These are phyloP conservation scores for Megalops atlanticus DNA, from an alignment of 2,113 vertebrate species.

Conservation along the genomic window DNA sequence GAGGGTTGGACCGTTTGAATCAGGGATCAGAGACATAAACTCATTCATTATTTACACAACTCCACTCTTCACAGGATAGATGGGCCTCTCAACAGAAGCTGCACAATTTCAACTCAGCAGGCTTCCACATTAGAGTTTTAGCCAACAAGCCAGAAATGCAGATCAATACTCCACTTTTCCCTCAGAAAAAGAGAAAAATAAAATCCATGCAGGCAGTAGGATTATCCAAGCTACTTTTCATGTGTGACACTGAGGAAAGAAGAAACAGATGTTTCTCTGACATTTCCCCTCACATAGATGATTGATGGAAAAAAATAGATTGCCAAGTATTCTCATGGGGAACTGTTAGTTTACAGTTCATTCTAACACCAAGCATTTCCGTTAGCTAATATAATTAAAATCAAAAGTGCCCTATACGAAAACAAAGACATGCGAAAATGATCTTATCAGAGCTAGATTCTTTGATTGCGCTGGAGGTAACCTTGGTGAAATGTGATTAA, in stretches of 20 bases:
- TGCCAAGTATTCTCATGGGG: slow-evolving; percentile 33
- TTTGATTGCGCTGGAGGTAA: slow-evolving; percentile 33
- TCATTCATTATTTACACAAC: slow-evolving; percentile 22
- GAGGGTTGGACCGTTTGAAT: slow-evolving; percentile 4
- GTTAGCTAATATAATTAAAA: slow-evolving; percentile 44
- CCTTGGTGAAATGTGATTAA: slow-evolving; percentile 40
- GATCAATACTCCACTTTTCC: slow-evolving; percentile 54
- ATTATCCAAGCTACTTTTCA: not conserved
- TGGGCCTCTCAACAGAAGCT: not conserved
- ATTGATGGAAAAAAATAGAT: slow-evolving; percentile 56
- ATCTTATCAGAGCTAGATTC: slow-evolving; percentile 38
- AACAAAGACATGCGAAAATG: slow-evolving; percentile 45
- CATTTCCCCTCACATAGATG: slow-evolving; percentile 46
- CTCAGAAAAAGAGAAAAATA: slow-evolving; percentile 5
- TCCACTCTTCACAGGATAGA: slow-evolving; percentile 22
- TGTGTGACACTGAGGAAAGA: not conserved
- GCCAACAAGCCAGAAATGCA: slow-evolving; percentile 36
- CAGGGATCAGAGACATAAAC: slow-evolving; percentile 9
- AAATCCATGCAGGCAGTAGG: not conserved
- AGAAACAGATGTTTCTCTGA: slow-evolving; percentile 40
- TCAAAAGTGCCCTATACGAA: slow-evolving; percentile 49
- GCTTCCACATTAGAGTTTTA: slow-evolving; percentile 15
- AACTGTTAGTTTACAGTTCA: slow-evolving; percentile 34
- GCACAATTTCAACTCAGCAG: not conserved
- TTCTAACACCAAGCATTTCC: slow-evolving; percentile 27